Percentiles rank a stretch among this genome's conserved stretches.
phyloP scores from a whole-genome alignment of 1,140 invertebrate species.

The Drosophila nikananu region DNA sequence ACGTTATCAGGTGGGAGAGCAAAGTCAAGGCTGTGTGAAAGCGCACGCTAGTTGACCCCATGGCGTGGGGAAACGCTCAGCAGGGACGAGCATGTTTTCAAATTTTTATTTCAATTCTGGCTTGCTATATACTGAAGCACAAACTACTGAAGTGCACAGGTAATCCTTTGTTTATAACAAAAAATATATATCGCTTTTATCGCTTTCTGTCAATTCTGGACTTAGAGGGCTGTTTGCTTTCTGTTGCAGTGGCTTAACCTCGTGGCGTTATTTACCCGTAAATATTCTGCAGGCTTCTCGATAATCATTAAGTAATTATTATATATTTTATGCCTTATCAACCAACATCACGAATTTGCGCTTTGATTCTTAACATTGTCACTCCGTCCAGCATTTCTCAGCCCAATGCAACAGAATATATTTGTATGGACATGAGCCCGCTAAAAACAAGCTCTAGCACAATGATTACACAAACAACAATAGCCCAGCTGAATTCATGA shows the following conservation, averaged over 20 bases:
- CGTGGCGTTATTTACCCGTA: conserved; percentile 42
- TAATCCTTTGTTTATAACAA: conserved; percentile 67
- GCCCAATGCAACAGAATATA: conserved; percentile 49
- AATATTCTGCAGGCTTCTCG: conserved; percentile 55
- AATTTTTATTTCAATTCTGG: conserved; percentile 66
- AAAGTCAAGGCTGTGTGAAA: conserved; percentile 35
- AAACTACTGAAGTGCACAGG: conserved; percentile 70
- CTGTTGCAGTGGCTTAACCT: conserved; percentile 18
- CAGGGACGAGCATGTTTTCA: conserved; percentile 6
- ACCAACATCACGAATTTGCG: conserved; percentile 79
- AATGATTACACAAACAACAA: conserved; percentile 57
- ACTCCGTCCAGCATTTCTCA: conserved; percentile 10
- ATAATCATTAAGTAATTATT: conserved; percentile 54
- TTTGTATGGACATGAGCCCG: conserved; percentile 35
- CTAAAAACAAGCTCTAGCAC: conserved; percentile 67
- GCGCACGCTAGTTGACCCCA: background rate
- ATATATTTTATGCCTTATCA: conserved; percentile 60
- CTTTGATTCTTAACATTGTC: conserved; percentile 66
- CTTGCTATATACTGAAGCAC: conserved; percentile 61
- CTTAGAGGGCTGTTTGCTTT: conserved; percentile 23
- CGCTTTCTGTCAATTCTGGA: conserved; percentile 21
- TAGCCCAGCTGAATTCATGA: conserved; percentile 28
- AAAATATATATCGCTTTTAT: conserved; percentile 44
- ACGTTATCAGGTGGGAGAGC: conserved; percentile 22
- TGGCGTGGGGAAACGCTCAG: background rate